Percentiles rank a stretch among this genome's conserved stretches.
Evolutionary conservation across 2,113 vertebrate genomes (phyloP).

Genomic region (Verasper variegatus): DNA sequence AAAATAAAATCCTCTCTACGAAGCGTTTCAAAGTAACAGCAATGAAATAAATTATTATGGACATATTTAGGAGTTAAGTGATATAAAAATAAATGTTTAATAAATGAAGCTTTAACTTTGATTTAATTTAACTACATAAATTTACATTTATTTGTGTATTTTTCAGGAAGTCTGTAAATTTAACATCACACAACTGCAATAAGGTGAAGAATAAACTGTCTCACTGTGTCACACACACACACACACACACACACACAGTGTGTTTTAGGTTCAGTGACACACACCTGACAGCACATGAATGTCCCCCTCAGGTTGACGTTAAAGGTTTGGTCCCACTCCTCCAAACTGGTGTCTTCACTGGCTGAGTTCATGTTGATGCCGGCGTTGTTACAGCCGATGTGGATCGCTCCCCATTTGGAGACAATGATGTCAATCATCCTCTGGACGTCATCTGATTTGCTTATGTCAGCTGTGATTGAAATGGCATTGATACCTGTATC

Average conservation of each 20-base stretch:
- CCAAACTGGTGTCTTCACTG: constrained; percentile 84
- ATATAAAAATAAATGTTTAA: background rate
- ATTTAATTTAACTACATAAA: background rate
- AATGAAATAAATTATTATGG: background rate
- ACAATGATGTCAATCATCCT: constrained; percentile 77
- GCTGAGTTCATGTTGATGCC: constrained; percentile 87
- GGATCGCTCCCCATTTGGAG: constrained; percentile 80
- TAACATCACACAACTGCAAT: too few relatives aligned
- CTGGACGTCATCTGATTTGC: constrained; percentile 81
- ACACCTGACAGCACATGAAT: constrained; percentile 88
- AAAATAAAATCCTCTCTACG: background rate
- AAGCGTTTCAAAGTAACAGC: background rate
- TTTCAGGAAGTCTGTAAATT: background rate
- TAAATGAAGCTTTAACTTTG: too few relatives aligned
- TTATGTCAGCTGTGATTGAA: constrained; percentile 83
- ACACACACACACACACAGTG: background rate
- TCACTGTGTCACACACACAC: background rate
- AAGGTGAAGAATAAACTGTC: too few relatives aligned
- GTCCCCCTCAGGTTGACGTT: constrained; percentile 84
- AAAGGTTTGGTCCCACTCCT: constrained; percentile 87
- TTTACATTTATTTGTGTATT: background rate
- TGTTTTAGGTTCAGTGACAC: constrained; percentile 4
- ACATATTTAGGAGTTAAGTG: background rate
- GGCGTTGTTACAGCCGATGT: constrained; percentile 85
- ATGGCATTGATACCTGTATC: constrained; percentile 81